Evolutionary conservation across 1,140 invertebrate genomes (phyloP).

Genomic region (Cherax destructor): DNA sequence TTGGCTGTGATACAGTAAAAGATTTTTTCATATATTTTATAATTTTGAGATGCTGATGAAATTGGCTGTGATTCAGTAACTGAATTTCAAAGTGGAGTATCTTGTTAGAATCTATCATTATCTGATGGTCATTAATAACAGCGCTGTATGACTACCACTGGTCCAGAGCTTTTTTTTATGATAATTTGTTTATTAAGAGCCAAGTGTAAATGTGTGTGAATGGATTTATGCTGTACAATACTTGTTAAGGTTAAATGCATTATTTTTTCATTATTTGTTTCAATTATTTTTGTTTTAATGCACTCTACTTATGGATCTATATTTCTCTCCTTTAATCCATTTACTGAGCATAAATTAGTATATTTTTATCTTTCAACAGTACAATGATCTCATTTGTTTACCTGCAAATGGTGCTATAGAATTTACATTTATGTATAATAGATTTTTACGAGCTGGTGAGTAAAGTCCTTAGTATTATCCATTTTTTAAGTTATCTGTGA

Average conservation of each 20-base stretch:
- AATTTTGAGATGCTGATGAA: too few species aligned
- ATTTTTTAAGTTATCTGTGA: not conserved
- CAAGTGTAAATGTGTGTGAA: not conserved
- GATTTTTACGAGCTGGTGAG: not conserved
- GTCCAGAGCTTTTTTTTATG: too few species aligned
- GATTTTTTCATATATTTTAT: too few species aligned
- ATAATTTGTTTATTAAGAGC: too few species aligned
- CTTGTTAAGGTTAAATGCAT: not conserved
- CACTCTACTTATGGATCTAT: not conserved
- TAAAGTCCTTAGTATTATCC: not conserved
- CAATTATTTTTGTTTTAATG: not conserved
- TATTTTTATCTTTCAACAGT: not conserved
- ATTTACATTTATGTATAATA: not conserved
- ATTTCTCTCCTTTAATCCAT: not conserved
- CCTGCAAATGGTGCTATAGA: not conserved
- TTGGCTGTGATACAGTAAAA: slow-evolving; percentile 13
- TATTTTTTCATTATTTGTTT: slow-evolving; percentile 5
- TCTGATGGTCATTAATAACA: too few species aligned
- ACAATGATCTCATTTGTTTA: slow-evolving; percentile 11
- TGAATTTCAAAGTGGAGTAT: too few species aligned
- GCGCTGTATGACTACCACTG: too few species aligned
- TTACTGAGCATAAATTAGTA: not conserved
- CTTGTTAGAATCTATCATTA: too few species aligned
- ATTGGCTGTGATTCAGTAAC: too few species aligned
- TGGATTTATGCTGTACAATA: not conserved